phyloP scores from a whole-genome alignment of 2,888 invertebrate species.

The Pyralis farinalis region DNA sequence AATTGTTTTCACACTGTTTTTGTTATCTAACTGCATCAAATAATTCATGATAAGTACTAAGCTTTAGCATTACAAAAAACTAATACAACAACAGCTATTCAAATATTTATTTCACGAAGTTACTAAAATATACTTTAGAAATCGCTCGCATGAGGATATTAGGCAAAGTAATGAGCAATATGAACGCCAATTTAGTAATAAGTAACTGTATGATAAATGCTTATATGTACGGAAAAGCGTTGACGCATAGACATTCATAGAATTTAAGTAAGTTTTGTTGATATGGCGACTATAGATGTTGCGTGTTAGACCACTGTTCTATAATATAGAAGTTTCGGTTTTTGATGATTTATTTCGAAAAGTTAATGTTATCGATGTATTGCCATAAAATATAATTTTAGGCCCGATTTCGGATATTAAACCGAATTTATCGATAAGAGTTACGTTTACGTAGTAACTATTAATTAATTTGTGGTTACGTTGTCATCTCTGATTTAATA shows the following conservation, averaged over 20 bases:
- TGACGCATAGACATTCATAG: slow-evolving; percentile 35
- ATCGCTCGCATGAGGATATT: slow-evolving; percentile 21
- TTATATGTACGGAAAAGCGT: slow-evolving; percentile 38
- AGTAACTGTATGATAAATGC: slow-evolving; percentile 47
- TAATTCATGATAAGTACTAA: background rate
- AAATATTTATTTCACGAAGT: background rate
- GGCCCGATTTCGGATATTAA: slow-evolving; percentile 65
- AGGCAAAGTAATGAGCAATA: slow-evolving; percentile 58
- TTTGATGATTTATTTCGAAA: slow-evolving; percentile 36
- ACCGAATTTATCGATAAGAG: slow-evolving; percentile 74
- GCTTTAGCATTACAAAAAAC: background rate
- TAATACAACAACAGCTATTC: background rate
- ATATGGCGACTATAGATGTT: slow-evolving; percentile 34
- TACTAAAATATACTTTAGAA: slow-evolving; percentile 10
- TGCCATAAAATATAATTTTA: slow-evolving; percentile 68
- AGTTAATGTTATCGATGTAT: slow-evolving; percentile 52
- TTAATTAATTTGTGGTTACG: too few species aligned
- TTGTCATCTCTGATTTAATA: slow-evolving; percentile 41
- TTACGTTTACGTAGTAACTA: slow-evolving; percentile 48
- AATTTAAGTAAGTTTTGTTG: slow-evolving; percentile 36
- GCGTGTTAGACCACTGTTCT: slow-evolving; percentile 42
- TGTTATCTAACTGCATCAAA: background rate
- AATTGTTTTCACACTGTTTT: background rate
- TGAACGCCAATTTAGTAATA: slow-evolving; percentile 71
- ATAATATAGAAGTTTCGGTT: slow-evolving; percentile 28